These are phyloP conservation scores for Lamellibrachia columna DNA, from an alignment of 2,888 invertebrate species.

Conservation along the genomic window DNA sequence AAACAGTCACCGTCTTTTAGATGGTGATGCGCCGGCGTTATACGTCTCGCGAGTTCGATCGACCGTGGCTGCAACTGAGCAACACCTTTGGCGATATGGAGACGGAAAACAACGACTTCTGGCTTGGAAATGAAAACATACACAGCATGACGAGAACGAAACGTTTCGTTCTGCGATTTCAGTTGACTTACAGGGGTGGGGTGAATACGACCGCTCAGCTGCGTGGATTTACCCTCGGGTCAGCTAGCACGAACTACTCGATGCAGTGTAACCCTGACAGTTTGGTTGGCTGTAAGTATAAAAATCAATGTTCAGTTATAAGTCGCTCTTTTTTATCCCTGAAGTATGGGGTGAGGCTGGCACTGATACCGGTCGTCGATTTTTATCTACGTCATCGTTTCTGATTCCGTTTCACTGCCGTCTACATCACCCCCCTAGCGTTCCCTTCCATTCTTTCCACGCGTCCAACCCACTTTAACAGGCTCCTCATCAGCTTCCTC, in stretches of 20 bases:
- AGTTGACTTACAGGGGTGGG: background rate
- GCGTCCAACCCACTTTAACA: no score
- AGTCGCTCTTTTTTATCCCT: background rate
- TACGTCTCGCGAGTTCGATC: background rate
- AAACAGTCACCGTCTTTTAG: background rate
- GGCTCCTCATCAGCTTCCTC: no score
- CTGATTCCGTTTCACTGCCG: no score
- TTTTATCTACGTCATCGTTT: no score
- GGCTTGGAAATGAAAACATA: background rate
- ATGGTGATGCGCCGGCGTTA: background rate
- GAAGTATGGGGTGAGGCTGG: background rate
- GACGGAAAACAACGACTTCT: constrained; percentile 4
- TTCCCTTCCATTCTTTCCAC: no score
- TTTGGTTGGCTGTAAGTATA: background rate
- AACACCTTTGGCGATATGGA: background rate
- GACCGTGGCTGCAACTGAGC: background rate
- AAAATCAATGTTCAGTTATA: background rate
- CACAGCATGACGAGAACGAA: background rate
- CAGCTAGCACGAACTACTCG: background rate
- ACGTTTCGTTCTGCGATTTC: background rate
- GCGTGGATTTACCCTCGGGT: background rate
- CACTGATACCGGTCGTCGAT: no score
- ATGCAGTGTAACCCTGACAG: background rate
- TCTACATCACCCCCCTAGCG: no score
- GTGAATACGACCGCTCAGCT: background rate